A percentile compares a stretch with the other conserved stretches of the same genome.
phyloP scores from a whole-genome alignment of 2,113 vertebrate species.

The Aldabrachelys gigantea region DNA sequence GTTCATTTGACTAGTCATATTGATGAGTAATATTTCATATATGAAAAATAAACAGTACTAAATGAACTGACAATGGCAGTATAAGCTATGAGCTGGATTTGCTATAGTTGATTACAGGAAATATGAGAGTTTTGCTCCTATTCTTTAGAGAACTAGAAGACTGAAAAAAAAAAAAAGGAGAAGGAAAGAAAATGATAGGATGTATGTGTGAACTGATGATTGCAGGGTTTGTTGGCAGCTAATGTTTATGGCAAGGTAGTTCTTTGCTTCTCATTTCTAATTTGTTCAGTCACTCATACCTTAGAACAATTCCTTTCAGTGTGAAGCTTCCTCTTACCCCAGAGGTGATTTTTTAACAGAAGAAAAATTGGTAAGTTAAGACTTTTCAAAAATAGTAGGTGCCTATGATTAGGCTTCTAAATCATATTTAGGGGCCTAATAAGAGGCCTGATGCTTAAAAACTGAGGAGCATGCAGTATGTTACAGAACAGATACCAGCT shows the following conservation, averaged over 20 bases:
- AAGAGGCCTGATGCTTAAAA: background rate
- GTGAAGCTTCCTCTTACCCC: background rate
- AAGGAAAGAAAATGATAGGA: background rate
- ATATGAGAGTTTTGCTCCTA: background rate
- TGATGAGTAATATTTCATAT: conserved; percentile 67
- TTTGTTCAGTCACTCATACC: fast-evolving
- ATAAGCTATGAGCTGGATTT: conserved; percentile 12
- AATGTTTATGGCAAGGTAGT: background rate
- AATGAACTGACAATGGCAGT: conserved; percentile 17
- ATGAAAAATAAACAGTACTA: conserved; percentile 25
- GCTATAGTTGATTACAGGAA: conserved; percentile 1
- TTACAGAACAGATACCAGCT: background rate
- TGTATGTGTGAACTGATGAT: background rate
- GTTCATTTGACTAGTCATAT: conserved; percentile 54
- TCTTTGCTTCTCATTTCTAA: background rate
- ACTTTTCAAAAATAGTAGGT: background rate
- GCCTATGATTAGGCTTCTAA: background rate
- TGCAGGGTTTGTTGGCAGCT: background rate
- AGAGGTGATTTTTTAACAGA: background rate
- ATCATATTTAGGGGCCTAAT: background rate
- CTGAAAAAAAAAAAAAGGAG: background rate
- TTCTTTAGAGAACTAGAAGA: background rate
- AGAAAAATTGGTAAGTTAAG: background rate
- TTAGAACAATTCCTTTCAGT: background rate
- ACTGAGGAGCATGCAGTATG: background rate